Conservation (phyloP, 2,888 invertebrate genomes). For the Aspidiotus destructor region DNA sequence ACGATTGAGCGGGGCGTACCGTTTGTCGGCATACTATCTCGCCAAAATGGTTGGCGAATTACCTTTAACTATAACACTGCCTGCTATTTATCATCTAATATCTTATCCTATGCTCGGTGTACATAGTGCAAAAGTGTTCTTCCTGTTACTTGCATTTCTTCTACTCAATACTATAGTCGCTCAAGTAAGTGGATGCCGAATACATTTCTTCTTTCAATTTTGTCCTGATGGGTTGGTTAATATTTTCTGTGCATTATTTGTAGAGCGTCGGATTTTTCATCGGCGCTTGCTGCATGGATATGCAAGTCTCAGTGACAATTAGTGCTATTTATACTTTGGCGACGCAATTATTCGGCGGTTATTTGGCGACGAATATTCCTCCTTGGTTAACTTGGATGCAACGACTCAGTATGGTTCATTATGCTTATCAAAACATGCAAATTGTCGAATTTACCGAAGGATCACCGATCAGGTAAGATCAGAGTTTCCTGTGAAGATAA, state of each 20-base stretch:
- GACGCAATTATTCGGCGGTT: conserved; percentile 66
- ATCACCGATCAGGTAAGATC: conserved; percentile 54
- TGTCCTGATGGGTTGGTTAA: too few relatives aligned
- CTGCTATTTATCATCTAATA: conserved; percentile 64
- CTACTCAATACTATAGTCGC: conserved; percentile 63
- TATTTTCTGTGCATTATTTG: not conserved
- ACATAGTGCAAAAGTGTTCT: conserved; percentile 55
- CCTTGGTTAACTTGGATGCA: conserved; percentile 63
- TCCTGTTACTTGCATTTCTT: conserved; percentile 57
- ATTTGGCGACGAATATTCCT: conserved; percentile 62
- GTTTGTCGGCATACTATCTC: conserved; percentile 67
- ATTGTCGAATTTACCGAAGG: conserved; percentile 65
- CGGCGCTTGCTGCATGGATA: conserved; percentile 65
- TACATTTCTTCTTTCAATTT: too few relatives aligned
- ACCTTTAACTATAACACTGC: conserved; percentile 62
- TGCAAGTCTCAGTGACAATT: conserved; percentile 66
- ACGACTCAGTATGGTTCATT: conserved; percentile 66
- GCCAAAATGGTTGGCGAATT: conserved; percentile 73
- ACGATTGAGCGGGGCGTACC: conserved; percentile 64
- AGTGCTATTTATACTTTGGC: conserved; percentile 67
- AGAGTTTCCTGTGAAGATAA: too few relatives aligned
- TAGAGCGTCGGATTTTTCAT: conserved; percentile 68
- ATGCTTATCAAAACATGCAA: conserved; percentile 72
- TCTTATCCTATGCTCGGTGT: conserved; percentile 67
- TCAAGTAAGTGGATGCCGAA: conserved; percentile 47